Base-by-base conservation (phyloP, 1,140 invertebrate genomes). In the Helicorthomorpha holstii region DNA sequence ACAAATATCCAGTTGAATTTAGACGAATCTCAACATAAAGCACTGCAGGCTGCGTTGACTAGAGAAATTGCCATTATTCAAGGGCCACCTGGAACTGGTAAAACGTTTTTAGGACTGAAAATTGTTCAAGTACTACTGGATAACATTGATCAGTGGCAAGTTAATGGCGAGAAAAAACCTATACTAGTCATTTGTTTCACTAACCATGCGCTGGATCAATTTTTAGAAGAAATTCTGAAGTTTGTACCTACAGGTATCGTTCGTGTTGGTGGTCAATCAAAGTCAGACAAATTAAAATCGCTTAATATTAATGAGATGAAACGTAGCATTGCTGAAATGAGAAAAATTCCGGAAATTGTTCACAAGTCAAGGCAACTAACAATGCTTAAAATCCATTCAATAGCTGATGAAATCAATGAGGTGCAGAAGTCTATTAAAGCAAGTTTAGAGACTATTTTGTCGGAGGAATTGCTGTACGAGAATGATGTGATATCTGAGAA, bases 191-290 rank as follows among this genome's bases (percentile, higher is more conserved):
- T 73, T 7, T 73, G 69, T 49, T 72, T 66, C 54, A 73, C 72
- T 16, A 74, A 73, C 54, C 71, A 73, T 57, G 72, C 72, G 3
- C 55, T 73, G 3, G 71, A 73, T 58, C 70, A 73, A 58, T 73
- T 74, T 57, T 54, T 73, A 24, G 70, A 72, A 58, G 69, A 66
- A 3, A 67, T 69, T 41, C 27, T 41, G 16, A 44, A 29, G 24
- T 53, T 54, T 44, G 44, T 48, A 14, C 19, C 23, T 14, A 46
- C 4, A 25, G 44, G 21, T 19, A 27, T 56, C 4, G 54, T 56
- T 21, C 29, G 54, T 2, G 52, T 56, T 34, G 54, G 54, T 25
- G 52, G 54, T 10, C 26, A 27, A 41, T 50, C 47, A 14, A 49
- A 19, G 14, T 45, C 7, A 19, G 12, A 19, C n/a, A n/a, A n/a